Conservation (phyloP, 2,113 vertebrate genomes). For the Daboia siamensis region DNA sequence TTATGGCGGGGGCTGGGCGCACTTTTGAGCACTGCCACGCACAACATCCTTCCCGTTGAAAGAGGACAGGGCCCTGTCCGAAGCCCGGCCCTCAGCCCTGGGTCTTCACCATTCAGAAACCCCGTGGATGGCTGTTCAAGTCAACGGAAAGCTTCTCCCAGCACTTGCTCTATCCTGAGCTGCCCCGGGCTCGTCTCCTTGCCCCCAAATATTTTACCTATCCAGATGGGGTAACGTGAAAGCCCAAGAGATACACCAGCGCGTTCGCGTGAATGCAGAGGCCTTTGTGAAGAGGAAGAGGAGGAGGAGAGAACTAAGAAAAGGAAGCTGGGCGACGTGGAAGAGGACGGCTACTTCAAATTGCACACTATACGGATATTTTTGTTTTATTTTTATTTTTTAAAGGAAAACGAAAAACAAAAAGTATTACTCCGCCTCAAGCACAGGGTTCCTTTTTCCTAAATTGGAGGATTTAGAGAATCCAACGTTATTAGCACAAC, state of each 20-base stretch:
- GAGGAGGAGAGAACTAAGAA: constrained; percentile 30
- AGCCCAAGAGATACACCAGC: constrained; percentile 18
- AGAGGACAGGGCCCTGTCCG: constrained; percentile 46
- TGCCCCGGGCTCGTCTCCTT: constrained; percentile 48
- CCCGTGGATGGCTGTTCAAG: constrained; percentile 64
- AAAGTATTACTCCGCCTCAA: constrained; percentile 34
- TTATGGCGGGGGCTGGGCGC: constrained; percentile 84
- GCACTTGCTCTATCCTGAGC: constrained; percentile 50
- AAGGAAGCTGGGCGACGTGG: background rate
- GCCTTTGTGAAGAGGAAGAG: constrained; percentile 41
- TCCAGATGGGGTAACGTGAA: constrained; percentile 84
- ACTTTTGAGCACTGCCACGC: constrained; percentile 80
- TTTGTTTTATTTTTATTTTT: background rate
- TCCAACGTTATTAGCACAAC: constrained; percentile 63
- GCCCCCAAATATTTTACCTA: constrained; percentile 58
- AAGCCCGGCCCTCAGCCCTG: constrained; percentile 46
- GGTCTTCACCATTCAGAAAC: constrained; percentile 66
- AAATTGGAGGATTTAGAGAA: constrained; percentile 30
- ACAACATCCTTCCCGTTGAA: constrained; percentile 61
- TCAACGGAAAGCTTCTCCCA: constrained; percentile 48
- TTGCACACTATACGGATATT: constrained; percentile 19
- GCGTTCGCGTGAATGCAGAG: constrained; percentile 40
- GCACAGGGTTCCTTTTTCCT: background rate
- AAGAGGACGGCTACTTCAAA: background rate
- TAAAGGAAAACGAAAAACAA: background rate